These are phyloP conservation scores for Triplophysa rosa DNA, from an alignment of 2,113 vertebrate species.

Conservation along the genomic window DNA sequence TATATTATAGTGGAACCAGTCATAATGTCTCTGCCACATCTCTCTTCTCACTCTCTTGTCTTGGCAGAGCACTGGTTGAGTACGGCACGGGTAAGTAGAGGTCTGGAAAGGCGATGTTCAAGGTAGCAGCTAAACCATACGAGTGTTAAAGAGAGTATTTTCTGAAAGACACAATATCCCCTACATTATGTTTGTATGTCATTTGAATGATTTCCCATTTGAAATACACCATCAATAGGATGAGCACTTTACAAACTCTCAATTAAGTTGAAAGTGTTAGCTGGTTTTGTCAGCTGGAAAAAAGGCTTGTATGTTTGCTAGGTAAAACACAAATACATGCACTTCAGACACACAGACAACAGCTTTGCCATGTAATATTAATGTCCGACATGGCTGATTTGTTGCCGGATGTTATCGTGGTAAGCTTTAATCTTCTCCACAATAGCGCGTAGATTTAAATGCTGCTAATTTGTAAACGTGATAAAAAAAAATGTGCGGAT, in stretches of 20 bases:
- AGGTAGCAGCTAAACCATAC: background rate
- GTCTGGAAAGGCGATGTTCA: slow-evolving; percentile 30
- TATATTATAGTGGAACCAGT: slow-evolving; percentile 23
- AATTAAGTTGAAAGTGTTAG: background rate
- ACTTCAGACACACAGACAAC: slow-evolving; percentile 42
- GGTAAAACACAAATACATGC: background rate
- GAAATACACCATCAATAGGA: background rate
- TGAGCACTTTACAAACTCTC: background rate
- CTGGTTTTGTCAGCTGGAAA: background rate
- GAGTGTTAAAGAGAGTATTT: background rate
- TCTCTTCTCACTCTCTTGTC: slow-evolving; percentile 51
- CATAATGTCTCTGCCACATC: slow-evolving; percentile 27
- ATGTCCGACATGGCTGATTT: slow-evolving; percentile 64
- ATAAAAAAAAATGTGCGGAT: slow-evolving; percentile 73
- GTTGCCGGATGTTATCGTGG: slow-evolving; percentile 63
- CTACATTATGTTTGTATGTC: no score
- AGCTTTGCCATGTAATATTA: slow-evolving; percentile 69
- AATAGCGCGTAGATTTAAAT: slow-evolving; percentile 76
- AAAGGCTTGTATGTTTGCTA: slow-evolving; percentile 1
- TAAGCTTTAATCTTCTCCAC: slow-evolving; percentile 74
- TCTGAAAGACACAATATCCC: background rate
- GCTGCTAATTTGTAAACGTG: slow-evolving; percentile 72
- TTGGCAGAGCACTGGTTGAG: slow-evolving; percentile 61
- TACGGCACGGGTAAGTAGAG: slow-evolving; percentile 2
- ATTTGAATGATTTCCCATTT: background rate